phyloP scores from a whole-genome alignment of 2,888 invertebrate species.

The Hypomecis punctinalis region DNA sequence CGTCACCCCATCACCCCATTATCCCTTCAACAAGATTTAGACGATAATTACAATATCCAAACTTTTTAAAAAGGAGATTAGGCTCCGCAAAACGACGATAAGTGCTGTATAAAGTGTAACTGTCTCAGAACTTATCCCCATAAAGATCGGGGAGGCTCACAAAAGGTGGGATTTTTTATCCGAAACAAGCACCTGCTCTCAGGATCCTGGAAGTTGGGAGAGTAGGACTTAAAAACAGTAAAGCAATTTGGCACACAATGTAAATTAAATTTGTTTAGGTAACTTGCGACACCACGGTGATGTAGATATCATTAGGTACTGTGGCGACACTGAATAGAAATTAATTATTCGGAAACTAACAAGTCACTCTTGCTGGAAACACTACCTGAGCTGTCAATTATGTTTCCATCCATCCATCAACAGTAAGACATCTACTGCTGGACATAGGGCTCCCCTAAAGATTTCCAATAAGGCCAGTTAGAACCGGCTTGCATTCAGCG shows the following conservation, averaged over 20 bases:
- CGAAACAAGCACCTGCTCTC: conserved; percentile 78
- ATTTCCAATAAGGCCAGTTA: too few relatives aligned
- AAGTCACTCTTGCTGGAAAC: too few relatives aligned
- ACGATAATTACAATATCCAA: conserved; percentile 37
- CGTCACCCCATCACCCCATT: neutral
- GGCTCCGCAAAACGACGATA: conserved; percentile 26
- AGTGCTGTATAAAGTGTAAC: conserved; percentile 41
- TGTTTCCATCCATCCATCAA: too few relatives aligned
- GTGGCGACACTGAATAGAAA: too few relatives aligned
- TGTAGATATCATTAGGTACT: too few relatives aligned
- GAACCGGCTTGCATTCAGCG: too few relatives aligned
- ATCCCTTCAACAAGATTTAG: conserved; percentile 17
- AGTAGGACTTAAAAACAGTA: conserved; percentile 19
- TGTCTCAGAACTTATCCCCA: conserved; percentile 64
- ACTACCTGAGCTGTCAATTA: too few relatives aligned
- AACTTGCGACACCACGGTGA: too few relatives aligned
- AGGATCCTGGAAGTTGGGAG: conserved; percentile 43
- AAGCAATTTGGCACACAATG: conserved; percentile 50
- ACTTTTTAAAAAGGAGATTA: conserved; percentile 41
- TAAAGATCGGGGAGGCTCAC: conserved; percentile 46
- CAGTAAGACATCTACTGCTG: too few relatives aligned
- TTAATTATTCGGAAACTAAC: too few relatives aligned
- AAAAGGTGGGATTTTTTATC: conserved; percentile 79
- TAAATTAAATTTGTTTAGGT: neutral
- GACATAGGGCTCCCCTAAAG: too few relatives aligned